These are phyloP conservation scores for Cryptus viduatorius DNA, from an alignment of 2,888 invertebrate species.

Conservation along the genomic window DNA sequence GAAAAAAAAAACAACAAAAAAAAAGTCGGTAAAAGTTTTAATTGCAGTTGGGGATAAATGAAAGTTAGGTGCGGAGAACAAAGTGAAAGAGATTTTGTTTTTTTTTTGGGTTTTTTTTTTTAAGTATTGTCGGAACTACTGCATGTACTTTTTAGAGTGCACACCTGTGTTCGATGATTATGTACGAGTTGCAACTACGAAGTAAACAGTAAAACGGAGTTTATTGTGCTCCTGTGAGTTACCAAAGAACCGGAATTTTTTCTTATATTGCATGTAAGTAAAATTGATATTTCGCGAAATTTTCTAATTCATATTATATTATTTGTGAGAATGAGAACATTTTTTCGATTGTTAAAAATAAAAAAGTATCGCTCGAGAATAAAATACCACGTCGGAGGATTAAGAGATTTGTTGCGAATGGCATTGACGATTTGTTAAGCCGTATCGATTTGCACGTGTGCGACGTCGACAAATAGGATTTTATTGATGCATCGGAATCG, in stretches of 20 bases:
- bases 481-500: conserved; percentile 71
- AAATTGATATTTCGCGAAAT: neutral
- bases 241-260: conserved; percentile 19
- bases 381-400: conserved; percentile 7
- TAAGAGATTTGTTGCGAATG: conserved; percentile 32
- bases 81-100: neutral
- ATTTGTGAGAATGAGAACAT: neutral
- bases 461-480: conserved; percentile 60
- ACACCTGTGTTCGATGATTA: conserved; percentile 25
- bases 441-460: conserved; percentile 59
- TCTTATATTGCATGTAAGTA: conserved; percentile 15
- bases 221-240: neutral
- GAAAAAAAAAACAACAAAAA: neutral
- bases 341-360: neutral
- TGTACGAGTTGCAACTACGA: neutral
- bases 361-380: neutral
- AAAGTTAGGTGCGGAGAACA: neutral
- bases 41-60: neutral
- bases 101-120: neutral
- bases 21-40: neutral
- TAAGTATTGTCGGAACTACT: neutral
- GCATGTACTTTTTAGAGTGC: neutral
- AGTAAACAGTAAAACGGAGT: conserved; percentile 25
- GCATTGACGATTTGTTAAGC: conserved; percentile 49
- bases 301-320: neutral